Evolutionary conservation across 30 jellyfish, hydroid and myxozoan species (phyloP).

Genomic region (Nemopilema nomurai): DNA sequence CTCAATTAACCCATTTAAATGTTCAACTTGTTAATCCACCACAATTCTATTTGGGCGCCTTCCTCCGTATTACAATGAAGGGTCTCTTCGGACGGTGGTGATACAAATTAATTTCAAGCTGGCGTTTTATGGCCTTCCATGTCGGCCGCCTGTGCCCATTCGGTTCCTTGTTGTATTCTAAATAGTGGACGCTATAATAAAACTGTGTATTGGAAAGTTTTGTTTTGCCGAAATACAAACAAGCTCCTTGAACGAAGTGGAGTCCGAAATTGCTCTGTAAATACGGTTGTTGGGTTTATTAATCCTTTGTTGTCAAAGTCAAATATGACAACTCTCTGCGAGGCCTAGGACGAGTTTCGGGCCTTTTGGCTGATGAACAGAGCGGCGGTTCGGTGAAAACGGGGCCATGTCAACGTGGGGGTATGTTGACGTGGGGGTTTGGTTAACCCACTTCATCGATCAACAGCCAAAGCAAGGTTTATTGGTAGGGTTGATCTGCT

Average conservation of each 20-base stretch:
- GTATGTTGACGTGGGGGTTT: too few relatives aligned
- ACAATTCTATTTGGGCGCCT: background rate
- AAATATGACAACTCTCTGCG: background rate
- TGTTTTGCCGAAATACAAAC: background rate
- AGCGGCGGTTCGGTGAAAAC: too few relatives aligned
- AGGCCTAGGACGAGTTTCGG: background rate
- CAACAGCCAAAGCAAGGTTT: too few relatives aligned
- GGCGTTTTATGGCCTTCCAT: background rate
- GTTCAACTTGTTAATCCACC: background rate
- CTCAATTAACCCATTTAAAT: background rate
- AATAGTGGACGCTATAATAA: background rate
- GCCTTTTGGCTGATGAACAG: too few relatives aligned
- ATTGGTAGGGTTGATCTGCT: too few relatives aligned
- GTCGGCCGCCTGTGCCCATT: background rate
- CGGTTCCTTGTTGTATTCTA: background rate
- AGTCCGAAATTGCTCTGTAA: background rate
- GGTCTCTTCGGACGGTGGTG: background rate
- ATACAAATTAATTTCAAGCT: background rate
- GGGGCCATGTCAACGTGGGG: too few relatives aligned
- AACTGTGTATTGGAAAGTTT: background rate
- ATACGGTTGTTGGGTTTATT: background rate
- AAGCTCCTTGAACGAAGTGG: background rate
- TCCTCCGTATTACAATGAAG: background rate
- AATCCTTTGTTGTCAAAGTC: background rate
- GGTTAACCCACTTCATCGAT: too few relatives aligned